Evolutionary conservation across 2,113 vertebrate species (phyloP).

Genomic region (Erinaceus europaeus): DNA sequence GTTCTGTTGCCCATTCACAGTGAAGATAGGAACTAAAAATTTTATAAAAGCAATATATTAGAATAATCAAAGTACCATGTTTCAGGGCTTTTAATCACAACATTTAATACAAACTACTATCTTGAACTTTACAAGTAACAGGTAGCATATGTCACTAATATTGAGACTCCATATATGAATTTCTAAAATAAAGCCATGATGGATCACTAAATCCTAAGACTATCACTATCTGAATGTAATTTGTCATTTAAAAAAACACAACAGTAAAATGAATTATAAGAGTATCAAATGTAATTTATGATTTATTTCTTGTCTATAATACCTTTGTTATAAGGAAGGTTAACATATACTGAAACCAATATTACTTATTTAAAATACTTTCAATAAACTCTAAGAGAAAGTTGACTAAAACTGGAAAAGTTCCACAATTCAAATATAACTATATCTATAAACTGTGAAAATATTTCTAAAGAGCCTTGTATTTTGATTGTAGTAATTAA

Average conservation of each 20-base stretch:
- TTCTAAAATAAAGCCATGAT: constrained; percentile 16
- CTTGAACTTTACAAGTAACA: constrained; percentile 22
- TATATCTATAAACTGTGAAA: background rate
- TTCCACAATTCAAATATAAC: background rate
- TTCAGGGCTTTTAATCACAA: constrained; percentile 30
- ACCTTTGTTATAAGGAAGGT: constrained; percentile 22
- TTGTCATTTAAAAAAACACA: background rate
- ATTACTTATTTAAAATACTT: constrained; percentile 23
- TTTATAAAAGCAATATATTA: constrained; percentile 63
- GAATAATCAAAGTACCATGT: constrained; percentile 43
- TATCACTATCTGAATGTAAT: background rate
- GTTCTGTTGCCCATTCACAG: constrained; percentile 99
- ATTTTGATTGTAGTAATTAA: constrained; percentile 36
- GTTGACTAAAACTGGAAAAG: background rate
- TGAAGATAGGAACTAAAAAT: constrained; percentile 95
- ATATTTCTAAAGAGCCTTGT: background rate
- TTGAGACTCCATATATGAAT: background rate
- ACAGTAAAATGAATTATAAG: background rate
- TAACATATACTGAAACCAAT: background rate
- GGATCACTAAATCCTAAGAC: background rate
- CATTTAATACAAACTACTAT: background rate
- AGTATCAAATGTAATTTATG: background rate
- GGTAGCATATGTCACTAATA: background rate
- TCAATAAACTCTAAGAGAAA: background rate
- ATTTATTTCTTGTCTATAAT: constrained; percentile 18